Conservation (phyloP, 2,113 vertebrate genomes). For the Micronycteris hirsuta region DNA sequence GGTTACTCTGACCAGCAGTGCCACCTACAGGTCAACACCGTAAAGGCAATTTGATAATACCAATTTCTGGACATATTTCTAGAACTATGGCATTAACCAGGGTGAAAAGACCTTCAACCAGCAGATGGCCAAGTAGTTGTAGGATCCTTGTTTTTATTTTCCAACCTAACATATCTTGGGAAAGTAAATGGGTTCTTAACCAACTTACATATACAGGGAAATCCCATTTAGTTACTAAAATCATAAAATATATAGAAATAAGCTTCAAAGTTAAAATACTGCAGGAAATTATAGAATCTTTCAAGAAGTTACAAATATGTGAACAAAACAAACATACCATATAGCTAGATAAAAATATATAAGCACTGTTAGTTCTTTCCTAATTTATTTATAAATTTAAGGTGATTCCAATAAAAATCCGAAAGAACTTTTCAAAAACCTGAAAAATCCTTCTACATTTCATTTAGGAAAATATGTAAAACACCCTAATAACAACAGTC, state of each 20-base stretch:
- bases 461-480: neutral
- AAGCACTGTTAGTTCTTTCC: neutral
- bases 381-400: neutral
- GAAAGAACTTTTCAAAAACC: neutral
- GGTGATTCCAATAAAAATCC: neutral
- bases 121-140: neutral
- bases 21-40: slow-evolving; percentile 13
- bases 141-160: neutral
- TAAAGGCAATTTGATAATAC: neutral
- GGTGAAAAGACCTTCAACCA: neutral
- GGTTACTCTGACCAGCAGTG: slow-evolving; percentile 13
- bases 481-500: neutral
- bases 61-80: no score
- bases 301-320: neutral
- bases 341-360: neutral
- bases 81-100: neutral
- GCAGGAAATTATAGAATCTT: neutral
- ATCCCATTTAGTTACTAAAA: neutral
- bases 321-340: neutral
- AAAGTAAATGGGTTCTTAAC: neutral
- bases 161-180: neutral
- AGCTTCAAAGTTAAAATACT: neutral
- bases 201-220: neutral
- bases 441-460: neutral
- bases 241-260: neutral